Conservation (phyloP, 2,113 vertebrate genomes). For the Macroglossus sobrinus region DNA sequence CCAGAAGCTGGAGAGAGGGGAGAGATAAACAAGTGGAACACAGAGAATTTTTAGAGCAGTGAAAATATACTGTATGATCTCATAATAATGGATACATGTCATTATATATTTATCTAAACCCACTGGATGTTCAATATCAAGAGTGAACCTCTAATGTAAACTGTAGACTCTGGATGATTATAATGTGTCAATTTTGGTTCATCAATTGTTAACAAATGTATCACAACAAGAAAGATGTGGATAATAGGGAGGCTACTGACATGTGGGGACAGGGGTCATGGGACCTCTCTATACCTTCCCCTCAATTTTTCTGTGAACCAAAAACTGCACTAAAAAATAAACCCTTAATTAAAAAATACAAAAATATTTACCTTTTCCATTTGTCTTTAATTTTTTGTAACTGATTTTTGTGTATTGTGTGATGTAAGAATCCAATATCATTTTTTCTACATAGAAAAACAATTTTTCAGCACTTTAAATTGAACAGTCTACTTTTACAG, state of each 20-base stretch:
- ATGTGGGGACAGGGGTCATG: not conserved
- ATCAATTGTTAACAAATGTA: not conserved
- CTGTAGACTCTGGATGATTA: too few relatives aligned
- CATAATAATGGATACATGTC: not conserved
- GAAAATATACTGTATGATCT: not conserved
- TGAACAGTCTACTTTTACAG: not conserved
- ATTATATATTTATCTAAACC: not conserved
- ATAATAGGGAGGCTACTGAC: not conserved
- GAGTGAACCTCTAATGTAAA: not conserved
- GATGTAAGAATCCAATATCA: not conserved
- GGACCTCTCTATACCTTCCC: not conserved
- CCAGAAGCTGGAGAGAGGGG: not conserved
- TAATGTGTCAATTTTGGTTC: not conserved
- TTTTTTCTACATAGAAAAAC: not conserved
- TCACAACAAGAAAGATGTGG: not conserved
- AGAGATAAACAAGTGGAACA: not conserved
- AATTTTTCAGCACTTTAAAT: not conserved
- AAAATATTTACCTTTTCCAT: not conserved
- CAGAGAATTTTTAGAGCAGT: not conserved
- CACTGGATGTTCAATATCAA: not conserved
- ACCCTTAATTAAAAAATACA: not conserved
- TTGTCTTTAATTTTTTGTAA: not conserved
- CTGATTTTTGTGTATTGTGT: not conserved
- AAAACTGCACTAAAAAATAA: not conserved
- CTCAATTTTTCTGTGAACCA: not conserved